These are phyloP conservation scores for Lycaon pictus DNA, from an alignment of 2,113 vertebrate species.

Conservation along the genomic window DNA sequence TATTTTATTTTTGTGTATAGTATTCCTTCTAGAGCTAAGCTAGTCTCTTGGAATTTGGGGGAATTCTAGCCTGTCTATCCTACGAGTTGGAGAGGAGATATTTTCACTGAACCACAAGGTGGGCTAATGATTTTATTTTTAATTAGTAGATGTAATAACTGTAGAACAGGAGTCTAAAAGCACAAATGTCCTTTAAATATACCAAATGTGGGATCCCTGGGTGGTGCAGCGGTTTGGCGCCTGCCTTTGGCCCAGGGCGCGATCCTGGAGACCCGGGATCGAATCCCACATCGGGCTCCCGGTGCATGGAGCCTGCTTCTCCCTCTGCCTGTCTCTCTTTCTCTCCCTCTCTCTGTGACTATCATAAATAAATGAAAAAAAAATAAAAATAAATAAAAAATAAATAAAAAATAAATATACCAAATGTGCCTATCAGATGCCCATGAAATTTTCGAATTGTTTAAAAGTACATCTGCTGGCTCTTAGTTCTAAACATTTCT, in stretches of 20 bases:
- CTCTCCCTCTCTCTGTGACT: too few species aligned
- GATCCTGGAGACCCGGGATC: too few species aligned
- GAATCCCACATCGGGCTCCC: too few species aligned
- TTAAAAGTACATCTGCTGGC: neutral
- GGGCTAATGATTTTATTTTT: neutral
- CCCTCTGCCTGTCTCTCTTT: too few species aligned
- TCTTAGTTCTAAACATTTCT: slow-evolving; percentile 3
- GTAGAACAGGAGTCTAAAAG: neutral
- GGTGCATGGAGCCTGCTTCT: too few species aligned
- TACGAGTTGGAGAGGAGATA: neutral
- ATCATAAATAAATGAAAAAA: too few species aligned
- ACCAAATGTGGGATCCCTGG: neutral
- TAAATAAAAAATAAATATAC: neutral
- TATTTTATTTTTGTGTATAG: neutral
- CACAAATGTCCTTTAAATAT: neutral
- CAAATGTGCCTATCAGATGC: neutral
- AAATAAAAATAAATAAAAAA: too few species aligned
- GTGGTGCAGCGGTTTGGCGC: too few species aligned
- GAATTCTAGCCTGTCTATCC: neutral
- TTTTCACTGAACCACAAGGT: neutral
- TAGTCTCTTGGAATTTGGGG: neutral
- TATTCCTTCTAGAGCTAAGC: neutral
- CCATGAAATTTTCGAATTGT: neutral
- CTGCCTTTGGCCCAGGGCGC: too few species aligned
- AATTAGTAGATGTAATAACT: neutral